Base-by-base conservation (phyloP, 1,140 invertebrate genomes). In the Dysdera silvatica region DNA sequence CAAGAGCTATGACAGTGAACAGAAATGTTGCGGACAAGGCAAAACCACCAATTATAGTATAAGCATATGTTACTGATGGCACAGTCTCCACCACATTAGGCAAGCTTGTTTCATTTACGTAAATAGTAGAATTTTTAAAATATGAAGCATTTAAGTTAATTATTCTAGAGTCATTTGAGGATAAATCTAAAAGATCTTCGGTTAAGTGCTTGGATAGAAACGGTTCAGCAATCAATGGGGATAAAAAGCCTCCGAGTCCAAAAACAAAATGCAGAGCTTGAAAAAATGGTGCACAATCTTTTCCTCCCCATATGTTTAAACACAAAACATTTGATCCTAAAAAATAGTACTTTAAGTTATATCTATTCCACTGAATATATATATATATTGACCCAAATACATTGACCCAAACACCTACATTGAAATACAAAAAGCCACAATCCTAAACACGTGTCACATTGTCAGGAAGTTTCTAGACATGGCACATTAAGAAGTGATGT, bases 221-320 rank as follows among this genome's bases (percentile, higher is more conserved):
- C 0, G 78, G 77, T 23, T 74, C 74, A 7, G 77, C 76, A 23
- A 82, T 62, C 4, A 81, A 71, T 14, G 80, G 80, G 16, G 80
- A 79, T 35, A 81, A 66, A 60, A 80, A 79, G 2, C 79, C 78
- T 29, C 80, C 81, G 32, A 81, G 61, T 20, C 77, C 80, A 74
- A 81, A 81, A 23, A 75, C 75, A 70, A 81, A 81, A 63, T 82
- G 80, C 29, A 82, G 59, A 4, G 78, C 71, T 69, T 82, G 81
- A 64, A 82, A 76, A 60, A 77, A 81, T 4, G 79, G 79, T 4
- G 74, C 75, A 68, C 78, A 79, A 43, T 76, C 73, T 45, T 74
- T 72, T n/a, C n/a, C 53, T 10, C 76, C 76, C 80, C 80, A 82
- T 7, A 80, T 71, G 51, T 76, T 70, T 10, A 81, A 69, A 69